Evolutionary conservation across 2,797 vertebrate species (phyloP).

Genomic region (Acanthiza pusilla): DNA sequence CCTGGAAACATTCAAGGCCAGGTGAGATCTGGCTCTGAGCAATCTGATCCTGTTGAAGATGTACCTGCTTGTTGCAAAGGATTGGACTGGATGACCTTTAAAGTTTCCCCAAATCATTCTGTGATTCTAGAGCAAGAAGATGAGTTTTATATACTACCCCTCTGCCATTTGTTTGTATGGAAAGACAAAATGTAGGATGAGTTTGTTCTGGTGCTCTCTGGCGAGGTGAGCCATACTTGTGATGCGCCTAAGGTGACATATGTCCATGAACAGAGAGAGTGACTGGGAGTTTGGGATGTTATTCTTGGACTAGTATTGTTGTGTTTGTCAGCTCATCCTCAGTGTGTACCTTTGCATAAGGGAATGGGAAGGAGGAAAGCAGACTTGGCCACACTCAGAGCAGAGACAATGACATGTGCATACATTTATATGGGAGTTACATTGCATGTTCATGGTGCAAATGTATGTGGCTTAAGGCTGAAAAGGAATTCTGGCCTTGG

Average conservation of each 20-base stretch:
- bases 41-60: neutral
- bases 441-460: neutral
- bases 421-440: neutral
- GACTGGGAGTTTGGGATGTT: neutral
- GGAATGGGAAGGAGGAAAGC: neutral
- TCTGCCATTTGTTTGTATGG: neutral
- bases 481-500: neutral
- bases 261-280: neutral
- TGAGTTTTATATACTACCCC: neutral
- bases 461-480: neutral
- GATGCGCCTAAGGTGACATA: neutral
- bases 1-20: neutral
- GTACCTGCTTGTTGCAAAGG: neutral
- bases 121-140: neutral
- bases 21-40: neutral
- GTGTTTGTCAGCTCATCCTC: fast-evolving
- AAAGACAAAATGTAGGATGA: neutral
- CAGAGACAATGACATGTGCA: neutral
- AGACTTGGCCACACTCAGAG: neutral
- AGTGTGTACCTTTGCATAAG: neutral
- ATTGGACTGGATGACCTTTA: neutral
- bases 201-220: neutral
- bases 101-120: neutral
- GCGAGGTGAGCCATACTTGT: neutral
- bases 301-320: neutral